Conservation (phyloP, 1,140 invertebrate species). For the Drosophila bocqueti region DNA sequence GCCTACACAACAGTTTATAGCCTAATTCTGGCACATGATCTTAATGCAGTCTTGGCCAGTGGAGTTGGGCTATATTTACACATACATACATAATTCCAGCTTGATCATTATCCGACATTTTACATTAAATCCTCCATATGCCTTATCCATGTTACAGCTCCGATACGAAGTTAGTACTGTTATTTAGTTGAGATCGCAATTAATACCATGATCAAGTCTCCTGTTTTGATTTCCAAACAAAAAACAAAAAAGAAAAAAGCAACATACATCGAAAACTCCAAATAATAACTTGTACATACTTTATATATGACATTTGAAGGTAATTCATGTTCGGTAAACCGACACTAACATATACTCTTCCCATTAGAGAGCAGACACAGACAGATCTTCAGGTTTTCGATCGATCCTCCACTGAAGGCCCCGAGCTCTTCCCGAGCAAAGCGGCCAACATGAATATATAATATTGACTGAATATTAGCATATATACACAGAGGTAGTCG, state of each 20-base stretch:
- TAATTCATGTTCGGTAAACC: slow-evolving; percentile 43
- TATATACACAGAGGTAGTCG: slow-evolving; percentile 42
- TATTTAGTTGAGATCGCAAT: slow-evolving; percentile 70
- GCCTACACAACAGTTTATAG: slow-evolving; percentile 16
- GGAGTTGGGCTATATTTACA: slow-evolving; percentile 6
- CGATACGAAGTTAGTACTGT: slow-evolving; percentile 68
- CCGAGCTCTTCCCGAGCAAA: slow-evolving; percentile 22
- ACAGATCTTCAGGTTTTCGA: slow-evolving; percentile 49
- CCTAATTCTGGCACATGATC: not conserved
- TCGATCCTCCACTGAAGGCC: slow-evolving; percentile 36
- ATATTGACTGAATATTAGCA: slow-evolving; percentile 80
- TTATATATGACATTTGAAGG: slow-evolving; percentile 19
- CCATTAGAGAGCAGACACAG: slow-evolving; percentile 42
- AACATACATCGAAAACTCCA: slow-evolving; percentile 57
- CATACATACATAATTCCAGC: slow-evolving; percentile 41
- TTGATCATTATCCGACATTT: slow-evolving; percentile 30
- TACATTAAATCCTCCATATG: slow-evolving; percentile 56
- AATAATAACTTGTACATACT: slow-evolving; percentile 50
- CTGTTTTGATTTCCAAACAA: slow-evolving; percentile 33
- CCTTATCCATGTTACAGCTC: slow-evolving; percentile 57
- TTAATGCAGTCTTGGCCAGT: not conserved
- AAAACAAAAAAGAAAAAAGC: slow-evolving; percentile 22
- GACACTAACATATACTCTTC: slow-evolving; percentile 43
- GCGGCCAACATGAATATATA: slow-evolving; percentile 44
- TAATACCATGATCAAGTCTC: slow-evolving; percentile 32